A percentile compares a stretch with the other conserved stretches of the same genome.
These are phyloP conservation scores for Papilio protenor DNA, from an alignment of 2,888 invertebrate species.

Conservation along the genomic window DNA sequence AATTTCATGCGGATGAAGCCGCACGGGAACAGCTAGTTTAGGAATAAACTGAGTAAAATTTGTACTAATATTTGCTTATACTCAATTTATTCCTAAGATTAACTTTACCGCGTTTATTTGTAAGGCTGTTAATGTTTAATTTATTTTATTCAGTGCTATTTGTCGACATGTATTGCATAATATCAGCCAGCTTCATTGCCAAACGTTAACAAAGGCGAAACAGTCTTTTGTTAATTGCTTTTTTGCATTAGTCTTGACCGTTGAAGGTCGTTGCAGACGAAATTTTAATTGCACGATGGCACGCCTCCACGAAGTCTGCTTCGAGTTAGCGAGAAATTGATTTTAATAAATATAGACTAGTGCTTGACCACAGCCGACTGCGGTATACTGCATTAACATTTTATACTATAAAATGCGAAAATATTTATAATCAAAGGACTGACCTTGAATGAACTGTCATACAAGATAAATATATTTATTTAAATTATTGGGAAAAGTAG, in stretches of 20 bases:
- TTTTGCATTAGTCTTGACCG: constrained; percentile 40
- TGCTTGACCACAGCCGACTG: background rate
- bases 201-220: constrained; percentile 41
- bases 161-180: constrained; percentile 3
- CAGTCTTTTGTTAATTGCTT: constrained; percentile 51
- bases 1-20: too few relatives aligned
- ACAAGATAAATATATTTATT: too few relatives aligned
- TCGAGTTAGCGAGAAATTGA: constrained; percentile 16
- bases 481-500: too few relatives aligned
- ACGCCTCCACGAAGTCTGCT: constrained; percentile 50
- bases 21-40: too few relatives aligned
- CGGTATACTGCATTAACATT: background rate
- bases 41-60: too few relatives aligned
- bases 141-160: background rate
- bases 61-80: too few relatives aligned
- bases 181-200: constrained; percentile 12
- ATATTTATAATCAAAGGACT: too few relatives aligned
- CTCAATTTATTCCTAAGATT: background rate
- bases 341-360: constrained; percentile 21
- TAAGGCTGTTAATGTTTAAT: background rate
- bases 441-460: too few relatives aligned
- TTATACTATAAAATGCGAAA: too few relatives aligned
- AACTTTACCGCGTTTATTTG: too few relatives aligned
- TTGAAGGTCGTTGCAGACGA: constrained; percentile 55
- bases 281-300: constrained; percentile 56